Percentiles rank a stretch among this genome's conserved stretches.
phyloP scores from a whole-genome alignment of 2,797 vertebrate species.

The Centropyge bicolor region DNA sequence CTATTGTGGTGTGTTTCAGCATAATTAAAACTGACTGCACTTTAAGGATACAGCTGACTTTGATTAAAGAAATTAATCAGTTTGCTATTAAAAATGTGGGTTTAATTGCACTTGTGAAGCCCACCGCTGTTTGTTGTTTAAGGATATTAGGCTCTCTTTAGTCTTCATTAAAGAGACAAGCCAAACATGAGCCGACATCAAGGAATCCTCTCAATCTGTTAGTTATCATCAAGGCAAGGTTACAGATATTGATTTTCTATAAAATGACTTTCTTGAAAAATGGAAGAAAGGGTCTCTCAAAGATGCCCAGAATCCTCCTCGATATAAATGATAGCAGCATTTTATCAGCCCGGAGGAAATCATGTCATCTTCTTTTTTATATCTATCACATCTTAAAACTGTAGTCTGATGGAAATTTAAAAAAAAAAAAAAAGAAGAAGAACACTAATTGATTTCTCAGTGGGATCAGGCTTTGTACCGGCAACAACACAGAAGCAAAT shows the following conservation, averaged over 20 bases:
- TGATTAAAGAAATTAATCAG: constrained; percentile 74
- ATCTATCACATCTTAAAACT: constrained; percentile 51
- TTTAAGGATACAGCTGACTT: constrained; percentile 70
- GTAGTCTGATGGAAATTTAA: constrained; percentile 48
- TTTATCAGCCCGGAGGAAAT: constrained; percentile 44
- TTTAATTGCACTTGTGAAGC: constrained; percentile 61
- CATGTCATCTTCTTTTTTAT: constrained; percentile 29
- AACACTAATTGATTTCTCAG: constrained; percentile 68
- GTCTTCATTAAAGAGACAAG: constrained; percentile 67
- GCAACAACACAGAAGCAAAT: constrained; percentile 41
- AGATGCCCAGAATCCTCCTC: constrained; percentile 4
- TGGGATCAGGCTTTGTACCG: constrained; percentile 50
- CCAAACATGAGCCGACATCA: constrained; percentile 41
- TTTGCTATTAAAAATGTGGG: constrained; percentile 62
- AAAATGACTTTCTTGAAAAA: constrained; percentile 44
- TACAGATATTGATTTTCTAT: constrained; percentile 33
- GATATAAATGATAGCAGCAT: constrained; percentile 37
- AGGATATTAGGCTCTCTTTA: constrained; percentile 65
- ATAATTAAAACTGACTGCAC: constrained; percentile 64
- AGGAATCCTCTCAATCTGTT: constrained; percentile 29
- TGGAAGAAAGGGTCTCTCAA: constrained; percentile 32
- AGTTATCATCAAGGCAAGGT: constrained; percentile 61
- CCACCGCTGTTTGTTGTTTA: constrained; percentile 58
- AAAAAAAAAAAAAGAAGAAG: constrained; percentile 52
- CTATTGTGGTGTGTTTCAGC: constrained; percentile 31